Evolutionary conservation across 2,888 invertebrate species (phyloP).

Genomic region (Glyphotaelius pellucidus): DNA sequence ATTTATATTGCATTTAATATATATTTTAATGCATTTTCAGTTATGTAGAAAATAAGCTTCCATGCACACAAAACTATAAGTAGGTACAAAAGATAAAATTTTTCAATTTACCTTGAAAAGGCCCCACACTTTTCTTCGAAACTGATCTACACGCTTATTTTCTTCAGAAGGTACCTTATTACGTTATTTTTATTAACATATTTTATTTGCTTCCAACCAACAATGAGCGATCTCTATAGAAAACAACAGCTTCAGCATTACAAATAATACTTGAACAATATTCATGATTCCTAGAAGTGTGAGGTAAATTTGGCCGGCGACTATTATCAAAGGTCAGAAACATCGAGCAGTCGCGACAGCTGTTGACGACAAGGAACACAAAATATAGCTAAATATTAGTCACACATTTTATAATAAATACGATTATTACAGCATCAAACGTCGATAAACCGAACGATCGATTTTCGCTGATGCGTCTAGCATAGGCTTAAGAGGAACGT

Average conservation of each 20-base stretch:
- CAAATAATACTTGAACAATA: not conserved
- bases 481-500: not conserved
- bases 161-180: not conserved
- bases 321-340: conserved; percentile 6
- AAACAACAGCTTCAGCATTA: not conserved
- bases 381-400: not conserved
- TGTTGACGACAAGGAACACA: not conserved
- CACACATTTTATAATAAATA: not conserved
- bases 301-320: not conserved
- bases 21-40: too few relatives aligned
- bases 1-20: too few relatives aligned
- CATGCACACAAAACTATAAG: too few relatives aligned
- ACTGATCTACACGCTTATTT: not conserved
- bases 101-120: too few relatives aligned
- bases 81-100: too few relatives aligned
- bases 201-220: not conserved
- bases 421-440: not conserved
- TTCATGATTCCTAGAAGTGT: conserved; percentile 14
- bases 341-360: not conserved
- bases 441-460: not conserved
- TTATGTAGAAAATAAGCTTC: too few relatives aligned
- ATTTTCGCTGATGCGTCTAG: not conserved
- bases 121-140: not conserved
- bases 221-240: not conserved
- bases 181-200: not conserved